Base-by-base conservation (phyloP, 2,113 vertebrate species). In the Oncorhynchus kisutch region DNA sequence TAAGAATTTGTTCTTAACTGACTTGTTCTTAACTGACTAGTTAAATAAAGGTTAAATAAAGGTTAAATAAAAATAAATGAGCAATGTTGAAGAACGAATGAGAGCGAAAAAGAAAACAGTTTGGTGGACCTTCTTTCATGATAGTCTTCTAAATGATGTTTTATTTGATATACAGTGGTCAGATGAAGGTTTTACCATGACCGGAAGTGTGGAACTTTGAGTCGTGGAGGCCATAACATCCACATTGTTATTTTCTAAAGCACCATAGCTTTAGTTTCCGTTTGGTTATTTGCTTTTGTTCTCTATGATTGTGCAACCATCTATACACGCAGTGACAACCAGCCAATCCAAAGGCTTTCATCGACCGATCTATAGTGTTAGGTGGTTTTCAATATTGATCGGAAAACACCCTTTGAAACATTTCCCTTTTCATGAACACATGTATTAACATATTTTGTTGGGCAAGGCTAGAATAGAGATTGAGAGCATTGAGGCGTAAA, bases 361-460 rank as follows among this genome's bases (percentile, higher is more conserved):
- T 69, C 67, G 78, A 78, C 77, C 18, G 77, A 78, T 78, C 18
- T 6, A 75, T 59, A 82, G 80, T 70, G 84, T 82, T 82, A 39
- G 25, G 82, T 66, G 77, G 80, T 70, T 81, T 78, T 82, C 67
- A 74, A 83, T 82, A 88, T 86, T 78, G 79, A 91, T 90, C 84
- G 60, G 82, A 72, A 59, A 78, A 72, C 81, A 70, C 31, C 77
- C 16, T 70, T 87, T 87, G 70, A 81, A 84, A 87, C 49, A 77
- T 76, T 14, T 74, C 77, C 64, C 88, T 85, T 88, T 88, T 88
- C 85, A 86, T 64, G 18, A 79, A 82, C 82, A 78, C 82, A 76
- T 84, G 80, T 83, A 81, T 89, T 82, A 84, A 75, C 77, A 75
- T 34, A 81, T 84, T 85, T 90, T 89, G 82, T 89, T 82, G 27